Base-by-base conservation (phyloP, 1,140 invertebrate genomes). In the Cydia pomonella region DNA sequence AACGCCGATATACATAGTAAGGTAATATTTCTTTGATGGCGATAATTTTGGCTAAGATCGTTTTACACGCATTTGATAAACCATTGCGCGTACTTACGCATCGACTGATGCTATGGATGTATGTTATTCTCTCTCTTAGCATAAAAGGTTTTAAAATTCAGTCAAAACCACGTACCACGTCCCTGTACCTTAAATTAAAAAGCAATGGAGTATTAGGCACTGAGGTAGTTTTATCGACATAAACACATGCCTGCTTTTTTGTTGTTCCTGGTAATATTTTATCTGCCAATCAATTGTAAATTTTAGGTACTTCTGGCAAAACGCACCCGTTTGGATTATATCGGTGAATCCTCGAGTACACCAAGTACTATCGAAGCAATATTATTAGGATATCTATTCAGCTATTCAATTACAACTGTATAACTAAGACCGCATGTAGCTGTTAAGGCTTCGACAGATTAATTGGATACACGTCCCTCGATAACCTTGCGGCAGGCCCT, bases 401-500 rank as follows among this genome's bases (percentile, higher is more conserved):
- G 13, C 2, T 18, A 33, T 69, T 69, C 64, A 69, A 69, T 69
- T 13, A 41, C 33, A 73, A 47, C n/a, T 23, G 72, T 76, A 76
- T 74, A 75, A 76, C 75, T 73, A 66, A 47, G 76, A 73, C 80
- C 76, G 76, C 81, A 81, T 79, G 74, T 72, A 80, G 79, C 72
- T 74, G 76, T 74, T 53, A 73, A 72, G 76, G 76, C 71, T 78
- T 79, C 69, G 75, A 27, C 27, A n/a, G 82, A 78, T 84, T 85
- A 88, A 89, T 87, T 87, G 83, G 81, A 83, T 85, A 84, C 81
- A 84, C 78, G 80, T 74, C 72, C 74, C 79, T 78, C 77, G 80
- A 83, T 78, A 85, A 80, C 79, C 77, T 79, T 84, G 79, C 73
- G 76, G 80, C 73, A 66, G 75, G 77, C 79, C 77, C 83, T 79